Evolutionary conservation across 2,797 vertebrate species (phyloP), one percentile per base, ranked within the genome.

Genomic region (Sebastes diaconus): DNA sequence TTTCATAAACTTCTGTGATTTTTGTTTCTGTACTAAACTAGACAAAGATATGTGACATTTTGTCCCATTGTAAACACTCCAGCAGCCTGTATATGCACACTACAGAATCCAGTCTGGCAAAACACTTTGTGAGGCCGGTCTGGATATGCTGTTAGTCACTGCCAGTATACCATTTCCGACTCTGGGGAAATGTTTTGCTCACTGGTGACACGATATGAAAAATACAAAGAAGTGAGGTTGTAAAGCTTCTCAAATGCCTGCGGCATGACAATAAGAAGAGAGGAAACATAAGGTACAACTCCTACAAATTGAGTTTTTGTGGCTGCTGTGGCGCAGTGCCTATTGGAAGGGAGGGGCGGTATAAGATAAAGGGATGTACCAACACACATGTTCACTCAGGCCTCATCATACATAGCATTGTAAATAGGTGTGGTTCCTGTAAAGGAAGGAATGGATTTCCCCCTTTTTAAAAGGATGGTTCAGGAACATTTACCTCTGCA

Each of bases 121-220:
- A 96, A 86, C 91, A 84, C 88, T 96, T 93, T 91, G 75, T 39
- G 63, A 63, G 57, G 55, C 87, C 68, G 30, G 92, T 95, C 95
- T 95, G 95, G 93, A 94, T 96, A 93, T 94, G 88, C 90, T 88
- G 90, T 95, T 93, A 96, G 89, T 84, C 74, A 11, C 84, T 90
- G 88, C 85, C 89, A 90, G 90, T 91, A 75, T 93, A 88, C 82
- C 76, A 68, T 93, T 95, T 96, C 94, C 92, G 91, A 88, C 87
- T 90, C 91, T 85, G 87, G 87, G 83, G 89, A 90, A 92, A 91
- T 90, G 87, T 92, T 93, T 90, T 92, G 80, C 87, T 82, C 73
- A 69, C 81, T 81, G 59, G 77, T 92, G 84, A 92, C 83, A 86
- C 80, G 84, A 91, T 90, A 71, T 86, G 73, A 90, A 84, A 91